phyloP scores from a whole-genome alignment of 2,888 invertebrate genomes.

The Steinernema hermaphroditum region DNA sequence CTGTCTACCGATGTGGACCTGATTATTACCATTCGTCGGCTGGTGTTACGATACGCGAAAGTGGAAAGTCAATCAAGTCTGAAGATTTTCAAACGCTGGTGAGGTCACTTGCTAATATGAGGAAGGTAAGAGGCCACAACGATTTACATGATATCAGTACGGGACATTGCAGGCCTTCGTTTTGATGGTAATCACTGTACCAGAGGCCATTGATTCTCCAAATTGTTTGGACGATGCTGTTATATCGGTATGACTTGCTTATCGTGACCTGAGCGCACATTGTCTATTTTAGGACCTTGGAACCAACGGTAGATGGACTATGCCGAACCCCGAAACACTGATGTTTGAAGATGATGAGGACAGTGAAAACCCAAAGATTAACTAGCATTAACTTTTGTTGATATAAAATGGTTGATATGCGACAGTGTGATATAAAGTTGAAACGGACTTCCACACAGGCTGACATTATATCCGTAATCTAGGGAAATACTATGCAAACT shows the following conservation, averaged over 20 bases:
- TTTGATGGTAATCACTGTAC: background rate
- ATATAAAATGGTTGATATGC: no score
- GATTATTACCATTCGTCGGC: background rate
- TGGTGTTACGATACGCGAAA: background rate
- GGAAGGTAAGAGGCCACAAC: background rate
- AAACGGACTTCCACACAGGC: no score
- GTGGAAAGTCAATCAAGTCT: background rate
- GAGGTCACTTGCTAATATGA: background rate
- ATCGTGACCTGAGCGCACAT: background rate
- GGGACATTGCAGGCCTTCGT: background rate
- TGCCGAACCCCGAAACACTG: background rate
- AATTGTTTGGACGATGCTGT: background rate
- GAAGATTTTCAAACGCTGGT: background rate
- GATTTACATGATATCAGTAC: no score
- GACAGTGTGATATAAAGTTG: no score
- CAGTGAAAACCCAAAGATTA: no score
- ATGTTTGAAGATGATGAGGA: background rate
- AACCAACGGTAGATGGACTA: background rate
- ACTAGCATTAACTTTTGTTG: no score
- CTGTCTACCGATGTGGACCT: background rate
- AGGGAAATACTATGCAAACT: no score
- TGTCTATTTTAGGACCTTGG: background rate
- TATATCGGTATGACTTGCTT: background rate
- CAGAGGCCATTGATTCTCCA: background rate
- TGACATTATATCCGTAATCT: no score